Conservation (phyloP, 2,797 vertebrate genomes). For the Chaetodon trifasciatus region DNA sequence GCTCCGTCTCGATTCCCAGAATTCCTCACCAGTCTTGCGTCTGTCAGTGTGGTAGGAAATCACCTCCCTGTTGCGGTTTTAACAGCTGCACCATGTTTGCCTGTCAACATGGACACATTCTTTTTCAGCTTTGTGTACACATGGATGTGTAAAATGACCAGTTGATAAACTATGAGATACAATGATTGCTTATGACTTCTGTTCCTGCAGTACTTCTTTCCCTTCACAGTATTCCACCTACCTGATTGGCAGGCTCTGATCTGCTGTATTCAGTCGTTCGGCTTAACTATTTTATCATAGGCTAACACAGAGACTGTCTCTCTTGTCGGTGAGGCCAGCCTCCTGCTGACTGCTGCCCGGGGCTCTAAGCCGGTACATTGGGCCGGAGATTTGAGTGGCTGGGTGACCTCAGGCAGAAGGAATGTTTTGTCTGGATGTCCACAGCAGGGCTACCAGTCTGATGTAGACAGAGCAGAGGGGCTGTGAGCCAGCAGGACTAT, state of each 20-base stretch:
- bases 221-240: conserved; percentile 15
- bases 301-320: conserved; percentile 26
- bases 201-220: neutral
- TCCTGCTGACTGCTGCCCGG: conserved; percentile 67
- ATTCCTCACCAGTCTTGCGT: conserved; percentile 53
- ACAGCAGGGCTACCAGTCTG: conserved; percentile 68
- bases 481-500: conserved; percentile 21
- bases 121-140: conserved; percentile 20
- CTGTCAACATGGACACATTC: conserved; percentile 15
- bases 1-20: conserved; percentile 44
- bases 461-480: conserved; percentile 41
- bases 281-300: conserved; percentile 58
- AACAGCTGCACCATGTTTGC: conserved; percentile 56
- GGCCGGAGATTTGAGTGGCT: conserved; percentile 77
- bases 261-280: conserved; percentile 38
- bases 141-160: neutral
- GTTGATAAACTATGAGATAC: conserved; percentile 7
- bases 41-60: conserved; percentile 2
- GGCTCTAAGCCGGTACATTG: conserved; percentile 76
- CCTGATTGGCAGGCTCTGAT: conserved; percentile 30
- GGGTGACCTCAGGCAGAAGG: conserved; percentile 82
- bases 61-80: conserved; percentile 13
- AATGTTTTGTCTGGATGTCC: conserved; percentile 84
- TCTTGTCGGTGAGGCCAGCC: conserved; percentile 38
- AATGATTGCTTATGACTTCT: no score